Conservation (phyloP, 2,888 invertebrate genomes). For the Eurytoma californica region DNA sequence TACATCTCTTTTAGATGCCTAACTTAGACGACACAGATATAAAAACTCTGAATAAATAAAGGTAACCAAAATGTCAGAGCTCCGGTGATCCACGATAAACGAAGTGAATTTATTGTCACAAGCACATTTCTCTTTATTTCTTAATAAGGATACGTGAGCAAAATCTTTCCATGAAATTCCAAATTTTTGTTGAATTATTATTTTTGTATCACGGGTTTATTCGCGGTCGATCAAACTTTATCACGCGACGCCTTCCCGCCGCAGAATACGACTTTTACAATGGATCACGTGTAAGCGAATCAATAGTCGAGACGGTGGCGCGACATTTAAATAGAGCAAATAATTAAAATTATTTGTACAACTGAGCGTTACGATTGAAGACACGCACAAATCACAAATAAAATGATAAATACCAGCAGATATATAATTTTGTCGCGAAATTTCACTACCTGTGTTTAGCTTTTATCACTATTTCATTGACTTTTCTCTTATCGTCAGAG, state of each 20-base stretch:
- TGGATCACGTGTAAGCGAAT: slow-evolving; percentile 21
- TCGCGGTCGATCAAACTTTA: slow-evolving; percentile 11
- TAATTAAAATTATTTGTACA: slow-evolving; percentile 23
- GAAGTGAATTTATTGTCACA: too few species aligned
- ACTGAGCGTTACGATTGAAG: slow-evolving; percentile 5
- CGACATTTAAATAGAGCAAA: too few species aligned
- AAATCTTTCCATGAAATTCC: slow-evolving; percentile 25
- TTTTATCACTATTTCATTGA: background rate
- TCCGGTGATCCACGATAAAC: too few species aligned
- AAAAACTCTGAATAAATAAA: too few species aligned
- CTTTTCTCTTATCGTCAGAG: background rate
- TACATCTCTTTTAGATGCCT: too few species aligned
- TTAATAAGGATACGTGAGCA: background rate
- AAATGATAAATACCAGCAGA: slow-evolving; percentile 18
- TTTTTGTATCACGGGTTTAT: slow-evolving; percentile 2
- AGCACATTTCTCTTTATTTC: too few species aligned
- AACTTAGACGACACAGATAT: too few species aligned
- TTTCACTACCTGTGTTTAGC: background rate
- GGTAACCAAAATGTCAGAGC: too few species aligned
- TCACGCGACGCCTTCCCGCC: background rate
- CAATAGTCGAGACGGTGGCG: background rate
- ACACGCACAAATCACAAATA: background rate
- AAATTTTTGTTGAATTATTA: background rate
- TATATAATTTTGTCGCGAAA: background rate
- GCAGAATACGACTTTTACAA: background rate